Percentiles rank a stretch among this genome's conserved stretches.
These are phyloP conservation scores for Eulemur albifrons DNA, from an alignment of 2,797 vertebrate genomes.

Conservation along the genomic window DNA sequence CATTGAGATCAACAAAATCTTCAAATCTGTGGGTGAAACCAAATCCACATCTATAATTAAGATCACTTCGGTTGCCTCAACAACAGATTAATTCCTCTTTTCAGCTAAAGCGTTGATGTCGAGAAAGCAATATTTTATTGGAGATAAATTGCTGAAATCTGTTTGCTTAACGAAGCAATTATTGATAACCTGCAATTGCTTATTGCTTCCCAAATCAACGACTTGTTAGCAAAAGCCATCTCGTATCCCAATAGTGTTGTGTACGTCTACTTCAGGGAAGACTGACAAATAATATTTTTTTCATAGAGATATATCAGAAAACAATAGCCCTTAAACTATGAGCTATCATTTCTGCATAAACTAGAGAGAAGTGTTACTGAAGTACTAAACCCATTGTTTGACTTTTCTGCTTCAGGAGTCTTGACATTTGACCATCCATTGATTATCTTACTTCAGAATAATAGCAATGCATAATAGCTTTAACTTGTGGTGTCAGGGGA, in stretches of 20 bases:
- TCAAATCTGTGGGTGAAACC: constrained; percentile 19
- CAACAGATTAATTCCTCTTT: constrained; percentile 59
- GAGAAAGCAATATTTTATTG: constrained; percentile 53
- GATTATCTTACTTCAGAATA: neutral
- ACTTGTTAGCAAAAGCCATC: constrained; percentile 35
- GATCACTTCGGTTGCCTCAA: constrained; percentile 34
- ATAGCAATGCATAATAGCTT: neutral
- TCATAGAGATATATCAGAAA: neutral
- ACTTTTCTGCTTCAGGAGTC: constrained; percentile 21
- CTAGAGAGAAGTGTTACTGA: neutral
- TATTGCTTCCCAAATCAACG: constrained; percentile 32
- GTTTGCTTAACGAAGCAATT: constrained; percentile 69
- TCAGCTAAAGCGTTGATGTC: constrained; percentile 22
- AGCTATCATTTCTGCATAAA: neutral
- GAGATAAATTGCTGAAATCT: constrained; percentile 41
- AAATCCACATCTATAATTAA: constrained; percentile 48
- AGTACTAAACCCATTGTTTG: neutral
- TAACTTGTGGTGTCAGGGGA: constrained; percentile 2
- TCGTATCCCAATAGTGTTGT: neutral
- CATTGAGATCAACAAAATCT: constrained; percentile 27
- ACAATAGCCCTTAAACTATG: neutral
- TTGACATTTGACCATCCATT: neutral
- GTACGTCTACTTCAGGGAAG: constrained; percentile 28
- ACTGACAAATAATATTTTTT: neutral
- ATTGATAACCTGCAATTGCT: constrained; percentile 55